Evolutionary conservation across 2,797 vertebrate species (phyloP).

Genomic region (Petrocephalus sullivani): DNA sequence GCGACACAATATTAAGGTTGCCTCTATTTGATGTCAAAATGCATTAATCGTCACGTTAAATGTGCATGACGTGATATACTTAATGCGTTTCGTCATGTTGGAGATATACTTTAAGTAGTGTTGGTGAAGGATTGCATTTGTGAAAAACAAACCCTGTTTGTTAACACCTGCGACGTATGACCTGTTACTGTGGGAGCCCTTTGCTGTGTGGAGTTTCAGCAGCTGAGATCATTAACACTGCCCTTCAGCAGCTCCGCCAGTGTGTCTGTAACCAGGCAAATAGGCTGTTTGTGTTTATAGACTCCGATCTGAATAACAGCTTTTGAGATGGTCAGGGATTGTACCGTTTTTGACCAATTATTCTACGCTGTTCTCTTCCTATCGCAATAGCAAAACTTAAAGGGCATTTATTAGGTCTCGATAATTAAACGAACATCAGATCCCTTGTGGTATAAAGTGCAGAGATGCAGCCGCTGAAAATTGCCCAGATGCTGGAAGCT

Average conservation of each 20-base stretch:
- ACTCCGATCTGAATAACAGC: neutral
- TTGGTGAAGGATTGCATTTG: neutral
- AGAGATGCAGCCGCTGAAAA: neutral
- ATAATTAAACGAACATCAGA: conserved; percentile 5
- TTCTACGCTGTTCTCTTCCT: neutral
- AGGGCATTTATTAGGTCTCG: neutral
- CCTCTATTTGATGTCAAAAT: too few species aligned
- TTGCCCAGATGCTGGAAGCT: neutral
- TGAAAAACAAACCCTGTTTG: neutral
- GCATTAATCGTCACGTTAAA: neutral
- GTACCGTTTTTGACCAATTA: neutral
- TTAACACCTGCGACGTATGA: neutral
- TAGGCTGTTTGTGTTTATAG: neutral
- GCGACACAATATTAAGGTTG: too few species aligned
- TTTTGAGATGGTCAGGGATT: neutral
- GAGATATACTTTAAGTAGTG: neutral
- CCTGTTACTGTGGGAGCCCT: neutral
- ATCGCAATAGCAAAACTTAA: neutral
- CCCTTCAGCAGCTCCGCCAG: neutral
- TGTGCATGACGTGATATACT: neutral
- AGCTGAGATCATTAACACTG: neutral
- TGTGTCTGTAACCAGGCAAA: neutral
- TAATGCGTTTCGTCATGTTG: neutral
- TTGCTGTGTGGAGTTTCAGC: neutral
- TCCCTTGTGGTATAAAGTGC: neutral